Evolutionary conservation across 2,113 vertebrate genomes (phyloP), one percentile per base, ranked within the genome.

Genomic region (Heloderma charlesbogerti): DNA sequence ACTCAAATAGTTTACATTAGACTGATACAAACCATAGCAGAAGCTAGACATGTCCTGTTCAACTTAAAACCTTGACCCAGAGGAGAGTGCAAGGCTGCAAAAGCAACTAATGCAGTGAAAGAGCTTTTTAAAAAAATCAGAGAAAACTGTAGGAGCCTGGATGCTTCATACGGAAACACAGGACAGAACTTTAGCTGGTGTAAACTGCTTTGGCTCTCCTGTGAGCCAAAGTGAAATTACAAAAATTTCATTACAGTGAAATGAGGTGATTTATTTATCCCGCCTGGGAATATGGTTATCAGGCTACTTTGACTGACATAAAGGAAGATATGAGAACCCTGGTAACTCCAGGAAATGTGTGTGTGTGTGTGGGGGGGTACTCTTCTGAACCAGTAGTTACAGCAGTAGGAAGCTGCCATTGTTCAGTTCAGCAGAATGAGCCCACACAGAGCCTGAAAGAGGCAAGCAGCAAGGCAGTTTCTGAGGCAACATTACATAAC

Each of bases 351-450:
- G 16, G 5, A 69, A 88, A 25, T 89, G 66, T 16, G 37, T 29
- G 81, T 48, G 4, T 18, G 4, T 67, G 37, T 43, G 48, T 31
- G 20, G 12, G n/a, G 15, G 3, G 3, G 13, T 15, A 40, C 31
- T 48, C 69, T 18, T 43, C n/a, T 75, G 25, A 87, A 40, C n/a
- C 16, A 67, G 8, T 13, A 15, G 25, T 10, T 82, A 84, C 84
- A 77, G 31, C n/a, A 60, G 12, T 2, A 63, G 72, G 40, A 60
- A 89, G 13, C 13, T 66, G 71, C 37, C 6, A 2, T 29, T 54
- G 57, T 85, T n/a, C 89, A 78, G 48, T 77, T 45, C 81, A 69
- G 74, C 8, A 78, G 74, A 75, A 90, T 89, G n/a, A 83, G 31
- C 74, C 45, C 10, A 51, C 34, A 13, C 4, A 84, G 83, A 67